A percentile compares a stretch with the other conserved stretches of the same genome.
phyloP scores from a whole-genome alignment of 1,140 invertebrate species.

The Apolygus lucorum region DNA sequence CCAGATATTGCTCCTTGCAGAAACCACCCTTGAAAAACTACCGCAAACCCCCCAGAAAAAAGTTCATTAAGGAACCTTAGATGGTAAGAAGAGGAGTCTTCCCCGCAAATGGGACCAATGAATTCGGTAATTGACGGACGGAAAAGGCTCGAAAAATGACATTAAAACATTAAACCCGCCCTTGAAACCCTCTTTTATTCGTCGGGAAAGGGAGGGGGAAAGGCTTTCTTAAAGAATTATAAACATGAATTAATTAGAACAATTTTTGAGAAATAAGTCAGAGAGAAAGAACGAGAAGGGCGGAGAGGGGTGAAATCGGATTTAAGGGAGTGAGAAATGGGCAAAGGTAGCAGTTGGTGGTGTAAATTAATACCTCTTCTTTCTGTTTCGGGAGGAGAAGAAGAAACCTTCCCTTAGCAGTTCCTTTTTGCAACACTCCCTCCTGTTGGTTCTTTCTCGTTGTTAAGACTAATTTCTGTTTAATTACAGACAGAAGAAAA shows the following conservation, averaged over 20 bases:
- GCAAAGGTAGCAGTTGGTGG: conserved; percentile 7
- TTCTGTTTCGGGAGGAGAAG: conserved; percentile 3
- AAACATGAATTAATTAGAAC: conserved; percentile 17
- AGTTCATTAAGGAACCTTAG: conserved; percentile 13
- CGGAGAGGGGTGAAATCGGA: conserved; percentile 1
- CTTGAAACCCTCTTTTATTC: background rate
- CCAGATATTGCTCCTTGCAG: no score
- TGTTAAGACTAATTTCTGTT: conserved; percentile 26
- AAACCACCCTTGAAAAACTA: no score
- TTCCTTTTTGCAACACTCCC: conserved; percentile 18
- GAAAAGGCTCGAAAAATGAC: background rate
- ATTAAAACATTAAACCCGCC: no score
- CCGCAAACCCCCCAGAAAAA: no score
- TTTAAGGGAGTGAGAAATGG: conserved; percentile 15
- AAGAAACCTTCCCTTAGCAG: conserved; percentile 7
- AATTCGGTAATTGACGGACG: conserved; percentile 7
- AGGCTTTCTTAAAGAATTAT: conserved; percentile 8
- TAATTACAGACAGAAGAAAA: conserved; percentile 26
- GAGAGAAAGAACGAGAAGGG: no score
- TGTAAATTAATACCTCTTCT: conserved; percentile 12
- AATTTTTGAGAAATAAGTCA: conserved; percentile 14
- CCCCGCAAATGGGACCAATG: conserved; percentile 14
- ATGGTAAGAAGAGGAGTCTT: background rate
- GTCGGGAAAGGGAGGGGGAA: no score
- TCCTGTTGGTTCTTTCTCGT: conserved; percentile 24